phyloP scores from a whole-genome alignment of 2,113 vertebrate genomes.

The Aphelocoma coerulescens region DNA sequence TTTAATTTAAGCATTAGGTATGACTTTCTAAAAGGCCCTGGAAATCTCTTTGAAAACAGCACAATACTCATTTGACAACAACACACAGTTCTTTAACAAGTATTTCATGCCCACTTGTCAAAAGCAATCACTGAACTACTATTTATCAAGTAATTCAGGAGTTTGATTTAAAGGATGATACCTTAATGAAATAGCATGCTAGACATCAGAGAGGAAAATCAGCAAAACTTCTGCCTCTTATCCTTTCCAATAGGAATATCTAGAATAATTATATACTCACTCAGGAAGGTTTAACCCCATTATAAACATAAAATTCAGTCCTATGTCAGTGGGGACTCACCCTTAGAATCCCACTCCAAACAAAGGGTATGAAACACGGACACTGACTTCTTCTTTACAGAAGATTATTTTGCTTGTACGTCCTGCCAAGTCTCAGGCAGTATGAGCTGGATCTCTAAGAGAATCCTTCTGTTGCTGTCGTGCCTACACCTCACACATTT shows the following conservation, averaged over 20 bases:
- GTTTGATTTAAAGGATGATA: not conserved
- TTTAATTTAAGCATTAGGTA: conserved; percentile 42
- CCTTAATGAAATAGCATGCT: not conserved
- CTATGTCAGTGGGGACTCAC: not conserved
- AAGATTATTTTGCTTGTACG: not conserved
- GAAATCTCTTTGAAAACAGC: not conserved
- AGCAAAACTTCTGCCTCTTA: not conserved
- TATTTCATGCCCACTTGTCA: not conserved
- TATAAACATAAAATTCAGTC: not conserved
- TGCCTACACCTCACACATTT: not conserved
- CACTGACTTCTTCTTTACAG: not conserved
- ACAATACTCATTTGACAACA: not conserved
- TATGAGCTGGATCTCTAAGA: not conserved
- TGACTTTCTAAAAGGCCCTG: not conserved
- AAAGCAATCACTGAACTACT: not conserved
- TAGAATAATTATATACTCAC: not conserved
- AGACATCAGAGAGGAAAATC: not conserved
- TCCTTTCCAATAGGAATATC: not conserved
- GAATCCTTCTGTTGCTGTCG: not conserved
- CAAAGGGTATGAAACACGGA: not conserved
- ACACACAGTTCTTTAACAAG: not conserved
- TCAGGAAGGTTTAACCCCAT: not conserved
- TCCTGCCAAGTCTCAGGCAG: not conserved
- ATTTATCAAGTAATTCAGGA: not conserved
- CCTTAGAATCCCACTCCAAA: not conserved